Evolutionary conservation across 1,140 invertebrate species (phyloP).

Genomic region (Radopholus similis): DNA sequence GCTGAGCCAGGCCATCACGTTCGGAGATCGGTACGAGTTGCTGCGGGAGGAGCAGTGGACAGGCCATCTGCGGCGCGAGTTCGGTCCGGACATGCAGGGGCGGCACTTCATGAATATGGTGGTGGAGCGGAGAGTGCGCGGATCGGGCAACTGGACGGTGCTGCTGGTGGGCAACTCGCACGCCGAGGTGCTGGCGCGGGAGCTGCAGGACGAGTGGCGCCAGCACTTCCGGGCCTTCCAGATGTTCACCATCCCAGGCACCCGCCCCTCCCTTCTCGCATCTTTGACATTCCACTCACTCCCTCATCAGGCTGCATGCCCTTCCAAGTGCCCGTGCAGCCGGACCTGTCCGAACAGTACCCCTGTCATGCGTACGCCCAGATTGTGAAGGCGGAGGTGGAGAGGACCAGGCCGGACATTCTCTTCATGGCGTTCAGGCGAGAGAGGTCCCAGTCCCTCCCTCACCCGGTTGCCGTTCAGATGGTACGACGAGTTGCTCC

Average conservation of each 20-base stretch:
- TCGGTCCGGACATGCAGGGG: too few relatives aligned
- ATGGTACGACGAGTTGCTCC: constrained; percentile 2
- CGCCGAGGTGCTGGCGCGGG: constrained; percentile 9
- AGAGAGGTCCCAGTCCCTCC: not conserved
- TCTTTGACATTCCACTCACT: too few relatives aligned
- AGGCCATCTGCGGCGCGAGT: not conserved
- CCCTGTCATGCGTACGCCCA: constrained; percentile 1
- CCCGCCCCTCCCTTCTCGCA: too few relatives aligned
- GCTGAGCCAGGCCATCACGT: constrained; percentile 4
- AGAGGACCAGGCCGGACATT: constrained; percentile 5
- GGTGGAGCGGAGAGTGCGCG: not conserved
- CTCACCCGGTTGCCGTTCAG: not conserved
- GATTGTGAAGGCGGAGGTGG: constrained; percentile 2
- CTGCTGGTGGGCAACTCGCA: constrained; percentile 18
- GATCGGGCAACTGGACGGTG: not conserved
- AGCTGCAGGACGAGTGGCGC: constrained; percentile 5
- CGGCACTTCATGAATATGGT: too few relatives aligned
- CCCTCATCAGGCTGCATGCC: constrained; percentile 5
- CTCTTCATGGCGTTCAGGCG: constrained; percentile 16
- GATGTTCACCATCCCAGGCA: constrained; percentile 15
- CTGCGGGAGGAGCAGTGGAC: constrained; percentile 3
- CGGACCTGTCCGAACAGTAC: not conserved
- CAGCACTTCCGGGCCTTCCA: not conserved
- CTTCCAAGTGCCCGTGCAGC: not conserved
- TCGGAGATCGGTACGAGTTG: constrained; percentile 7